These are phyloP conservation scores for Heliconius hermathena DNA, from an alignment of 1,140 invertebrate genomes.

Conservation along the genomic window DNA sequence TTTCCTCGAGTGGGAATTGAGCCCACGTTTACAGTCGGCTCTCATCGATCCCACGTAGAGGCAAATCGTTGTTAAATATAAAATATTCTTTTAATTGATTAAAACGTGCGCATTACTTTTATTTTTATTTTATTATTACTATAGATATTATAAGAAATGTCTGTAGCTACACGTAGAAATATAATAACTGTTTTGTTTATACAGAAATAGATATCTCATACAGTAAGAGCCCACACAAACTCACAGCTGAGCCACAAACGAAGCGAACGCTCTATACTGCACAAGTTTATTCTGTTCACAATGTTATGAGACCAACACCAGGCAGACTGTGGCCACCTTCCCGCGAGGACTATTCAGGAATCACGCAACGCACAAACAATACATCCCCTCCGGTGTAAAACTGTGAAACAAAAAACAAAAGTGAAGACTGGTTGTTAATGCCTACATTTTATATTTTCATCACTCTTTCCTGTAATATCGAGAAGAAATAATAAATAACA, in stretches of 20 bases:
- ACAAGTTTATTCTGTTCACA: slow-evolving; percentile 1
- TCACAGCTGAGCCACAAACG: not conserved
- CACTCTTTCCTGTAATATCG: not conserved
- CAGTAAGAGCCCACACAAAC: not conserved
- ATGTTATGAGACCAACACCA: not conserved
- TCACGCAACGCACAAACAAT: slow-evolving; percentile 12
- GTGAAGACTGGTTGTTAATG: no score
- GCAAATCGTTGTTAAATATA: no score
- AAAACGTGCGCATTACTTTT: no score
- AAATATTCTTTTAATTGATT: no score
- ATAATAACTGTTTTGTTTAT: not conserved
- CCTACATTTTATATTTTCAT: not conserved
- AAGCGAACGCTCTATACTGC: not conserved
- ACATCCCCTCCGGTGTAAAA: not conserved
- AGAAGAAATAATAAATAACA: not conserved
- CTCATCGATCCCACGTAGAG: no score
- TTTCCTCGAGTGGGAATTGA: no score
- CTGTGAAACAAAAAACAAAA: not conserved
- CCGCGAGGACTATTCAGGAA: slow-evolving; percentile 1
- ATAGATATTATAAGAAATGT: no score
- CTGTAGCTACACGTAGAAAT: not conserved
- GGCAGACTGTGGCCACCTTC: not conserved
- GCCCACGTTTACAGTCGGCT: no score
- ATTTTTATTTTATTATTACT: no score
- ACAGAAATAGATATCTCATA: not conserved